These are phyloP conservation scores for Eristalinus sepulchralis DNA, from an alignment of 2,888 invertebrate species.

Conservation along the genomic window DNA sequence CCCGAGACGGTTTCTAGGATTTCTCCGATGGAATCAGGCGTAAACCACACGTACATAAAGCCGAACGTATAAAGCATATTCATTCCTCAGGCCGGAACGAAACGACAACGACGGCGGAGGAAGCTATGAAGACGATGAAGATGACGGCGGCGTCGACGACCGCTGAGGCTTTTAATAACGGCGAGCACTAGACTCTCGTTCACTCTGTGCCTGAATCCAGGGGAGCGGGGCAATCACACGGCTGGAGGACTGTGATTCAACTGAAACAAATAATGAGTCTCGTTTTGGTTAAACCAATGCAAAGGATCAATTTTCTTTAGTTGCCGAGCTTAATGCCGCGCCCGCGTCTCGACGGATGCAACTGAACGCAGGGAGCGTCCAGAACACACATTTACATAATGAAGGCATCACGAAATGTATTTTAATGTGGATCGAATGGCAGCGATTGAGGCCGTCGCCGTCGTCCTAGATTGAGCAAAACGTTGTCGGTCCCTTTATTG, in stretches of 20 bases:
- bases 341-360: slow-evolving; percentile 28
- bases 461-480: background rate
- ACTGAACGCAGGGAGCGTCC: slow-evolving; percentile 20
- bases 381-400: slow-evolving; percentile 54
- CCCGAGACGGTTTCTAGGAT: slow-evolving; percentile 38
- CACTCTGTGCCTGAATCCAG: background rate
- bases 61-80: slow-evolving; percentile 62
- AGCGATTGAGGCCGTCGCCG: slow-evolving; percentile 15
- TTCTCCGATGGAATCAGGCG: slow-evolving; percentile 58
- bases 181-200: slow-evolving; percentile 20
- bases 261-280: slow-evolving; percentile 47
- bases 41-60: slow-evolving; percentile 56
- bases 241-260: slow-evolving; percentile 36
- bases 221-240: background rate
- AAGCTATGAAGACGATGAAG: background rate
- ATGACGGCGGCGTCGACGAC: background rate
- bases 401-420: slow-evolving; percentile 34
- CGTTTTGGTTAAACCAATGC: slow-evolving; percentile 10
- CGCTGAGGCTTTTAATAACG: slow-evolving; percentile 56
- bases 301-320: slow-evolving; percentile 33
- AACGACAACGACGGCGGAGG: background rate
- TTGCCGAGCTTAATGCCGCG: slow-evolving; percentile 10
- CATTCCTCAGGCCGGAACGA: slow-evolving; percentile 55
- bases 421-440: slow-evolving; percentile 56
- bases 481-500: background rate